Base-by-base conservation (phyloP, 2,113 vertebrate genomes). In the Ascaphus truei region DNA sequence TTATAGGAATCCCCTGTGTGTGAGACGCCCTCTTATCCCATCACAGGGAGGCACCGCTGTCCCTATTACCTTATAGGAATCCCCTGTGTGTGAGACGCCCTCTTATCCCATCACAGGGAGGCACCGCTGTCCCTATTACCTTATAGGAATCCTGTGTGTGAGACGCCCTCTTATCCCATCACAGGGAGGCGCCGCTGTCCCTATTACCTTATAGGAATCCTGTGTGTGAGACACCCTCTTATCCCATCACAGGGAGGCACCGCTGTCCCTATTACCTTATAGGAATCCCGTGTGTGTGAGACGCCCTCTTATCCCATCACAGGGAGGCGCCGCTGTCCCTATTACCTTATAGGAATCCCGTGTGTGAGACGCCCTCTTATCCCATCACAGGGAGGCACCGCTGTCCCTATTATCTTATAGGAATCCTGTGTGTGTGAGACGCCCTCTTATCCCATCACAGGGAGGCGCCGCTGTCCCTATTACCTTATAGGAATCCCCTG, bases 81-180 rank as follows among this genome's bases (percentile, higher is more conserved):
- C 41, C 16, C n/a, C 1, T 18, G 41, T 45, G n/a, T 45, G 41
- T n/a, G n/a, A 18, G 41, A 45, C n/a, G 41, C 41, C 4, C 41
- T 45, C n/a, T 45, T 45, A 18, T 18, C 41, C 41, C 41, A 20
- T 7, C 10, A 45, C 5, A 11, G 71, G 83, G 81, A 30, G 12
- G 1, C 11, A 15, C 6, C 4, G 3, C 16, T 48, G n/a, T n/a
- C 5, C 20, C 39, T 41, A n/a, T n/a, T n/a, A n/a, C n/a, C n/a
- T n/a, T n/a, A 3, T 3, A 41, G 39, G 39, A 41, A 45, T 45
- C 41, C 16, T n/a, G 2, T 18, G 41, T 45, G n/a, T 45, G 41
- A 18, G 41, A 45, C n/a, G 41, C 41, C 4, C 41, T 45, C n/a
- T 45, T 45, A 18, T 18, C 41, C 41, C 41, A 20, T 7, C 10